Evolutionary conservation across 92 coral and sea anemone species (phyloP).

Genomic region (Parazoanthus atlanticus): DNA sequence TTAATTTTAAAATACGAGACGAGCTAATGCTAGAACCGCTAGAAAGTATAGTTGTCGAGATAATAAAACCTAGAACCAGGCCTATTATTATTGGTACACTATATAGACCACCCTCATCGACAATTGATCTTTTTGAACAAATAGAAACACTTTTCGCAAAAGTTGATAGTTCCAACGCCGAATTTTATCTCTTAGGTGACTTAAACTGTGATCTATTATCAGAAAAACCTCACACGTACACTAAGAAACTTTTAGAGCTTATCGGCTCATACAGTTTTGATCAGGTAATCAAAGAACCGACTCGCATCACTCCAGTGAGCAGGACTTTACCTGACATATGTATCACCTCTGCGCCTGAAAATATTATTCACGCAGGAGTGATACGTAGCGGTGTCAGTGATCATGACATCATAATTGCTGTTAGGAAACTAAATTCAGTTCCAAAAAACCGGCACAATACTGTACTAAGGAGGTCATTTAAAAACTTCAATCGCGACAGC

Average conservation of each 20-base stretch:
- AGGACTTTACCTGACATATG: no score
- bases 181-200: background rate
- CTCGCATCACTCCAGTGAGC: constrained; percentile 34
- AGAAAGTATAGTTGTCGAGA: background rate
- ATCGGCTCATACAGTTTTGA: background rate
- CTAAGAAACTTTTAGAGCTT: background rate
- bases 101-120: constrained; percentile 1
- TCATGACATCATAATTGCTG: no score
- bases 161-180: background rate
- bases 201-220: background rate
- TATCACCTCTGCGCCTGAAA: no score
- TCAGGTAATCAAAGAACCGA: constrained; percentile 55
- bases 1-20: no score
- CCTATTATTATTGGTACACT: background rate
- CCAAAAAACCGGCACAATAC: no score
- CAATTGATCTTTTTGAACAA: background rate
- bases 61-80: constrained; percentile 5
- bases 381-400: no score
- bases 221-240: background rate
- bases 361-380: no score
- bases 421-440: constrained; percentile 1
- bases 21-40: no score
- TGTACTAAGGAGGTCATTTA: no score
- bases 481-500: no score
- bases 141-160: background rate